Percentiles rank a stretch among this genome's conserved stretches.
These are phyloP conservation scores for Horisme vitalbata DNA, from an alignment of 2,888 invertebrate genomes.

Conservation along the genomic window DNA sequence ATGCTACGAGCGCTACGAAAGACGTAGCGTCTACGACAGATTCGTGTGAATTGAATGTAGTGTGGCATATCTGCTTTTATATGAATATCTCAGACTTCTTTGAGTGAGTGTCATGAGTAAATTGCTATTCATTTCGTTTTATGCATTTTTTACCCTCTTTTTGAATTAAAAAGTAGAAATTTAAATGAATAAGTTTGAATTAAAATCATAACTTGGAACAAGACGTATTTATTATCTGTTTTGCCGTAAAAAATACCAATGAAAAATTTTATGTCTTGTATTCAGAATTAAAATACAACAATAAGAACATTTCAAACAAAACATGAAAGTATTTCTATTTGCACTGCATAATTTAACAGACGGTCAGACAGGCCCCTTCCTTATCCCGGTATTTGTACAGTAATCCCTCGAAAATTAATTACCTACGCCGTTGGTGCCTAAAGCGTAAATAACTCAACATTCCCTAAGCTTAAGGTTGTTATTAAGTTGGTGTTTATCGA, in stretches of 20 bases:
- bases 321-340: constrained; percentile 45
- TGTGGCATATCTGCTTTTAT: constrained; percentile 41
- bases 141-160: constrained; percentile 3
- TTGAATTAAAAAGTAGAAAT: neutral
- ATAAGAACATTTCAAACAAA: constrained; percentile 37
- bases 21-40: constrained; percentile 59
- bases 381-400: constrained; percentile 69
- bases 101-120: constrained; percentile 22
- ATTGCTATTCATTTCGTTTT: constrained; percentile 13
- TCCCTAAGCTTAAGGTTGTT: constrained; percentile 51
- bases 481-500: constrained; percentile 40
- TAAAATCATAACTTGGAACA: too few species aligned
- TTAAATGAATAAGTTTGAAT: too few species aligned
- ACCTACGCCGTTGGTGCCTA: constrained; percentile 42
- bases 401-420: constrained; percentile 80
- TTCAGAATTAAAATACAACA: too few species aligned
- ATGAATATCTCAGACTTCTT: constrained; percentile 34
- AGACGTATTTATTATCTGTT: too few species aligned
- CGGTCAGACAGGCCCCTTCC: constrained; percentile 56
- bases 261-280: neutral
- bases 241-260: too few species aligned
- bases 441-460: constrained; percentile 47
- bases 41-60: constrained; percentile 70
- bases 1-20: constrained; percentile 39
- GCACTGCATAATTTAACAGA: constrained; percentile 61